Evolutionary conservation across 2,797 vertebrate species (phyloP).

Genomic region (Sebastes hubbsi): DNA sequence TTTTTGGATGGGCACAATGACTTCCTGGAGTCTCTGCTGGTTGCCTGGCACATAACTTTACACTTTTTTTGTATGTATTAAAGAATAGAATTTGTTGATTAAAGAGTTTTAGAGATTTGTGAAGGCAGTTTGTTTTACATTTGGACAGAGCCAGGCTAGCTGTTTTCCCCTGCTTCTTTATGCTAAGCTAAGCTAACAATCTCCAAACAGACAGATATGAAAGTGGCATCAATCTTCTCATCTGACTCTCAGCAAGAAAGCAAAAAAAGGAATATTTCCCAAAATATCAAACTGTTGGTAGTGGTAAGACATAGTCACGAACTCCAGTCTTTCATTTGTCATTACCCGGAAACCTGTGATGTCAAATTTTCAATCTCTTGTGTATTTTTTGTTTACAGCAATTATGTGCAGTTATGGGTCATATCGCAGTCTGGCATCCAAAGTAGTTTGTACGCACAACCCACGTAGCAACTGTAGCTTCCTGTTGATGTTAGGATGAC

Average conservation of each 20-base stretch:
- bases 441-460: constrained; percentile 70
- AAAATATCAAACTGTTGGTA: neutral
- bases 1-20: neutral
- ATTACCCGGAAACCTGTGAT: constrained; percentile 54
- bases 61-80: neutral
- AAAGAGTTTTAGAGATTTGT: neutral
- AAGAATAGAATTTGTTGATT: neutral
- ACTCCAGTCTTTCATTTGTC: constrained; percentile 5
- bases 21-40: neutral
- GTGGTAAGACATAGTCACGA: neutral
- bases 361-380: constrained; percentile 58
- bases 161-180: neutral
- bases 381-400: constrained; percentile 71
- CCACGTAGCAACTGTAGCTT: constrained; percentile 69
- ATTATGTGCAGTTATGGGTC: constrained; percentile 78
- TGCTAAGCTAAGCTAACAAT: neutral
- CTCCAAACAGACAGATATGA: neutral
- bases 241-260: neutral
- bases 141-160: neutral
- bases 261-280: neutral
- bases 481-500: constrained; percentile 79
- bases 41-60: neutral
- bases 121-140: neutral
- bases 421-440: constrained; percentile 79
- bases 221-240: neutral